Conservation (phyloP, 2,797 vertebrate species). For the Rhinogobio ventralis region DNA sequence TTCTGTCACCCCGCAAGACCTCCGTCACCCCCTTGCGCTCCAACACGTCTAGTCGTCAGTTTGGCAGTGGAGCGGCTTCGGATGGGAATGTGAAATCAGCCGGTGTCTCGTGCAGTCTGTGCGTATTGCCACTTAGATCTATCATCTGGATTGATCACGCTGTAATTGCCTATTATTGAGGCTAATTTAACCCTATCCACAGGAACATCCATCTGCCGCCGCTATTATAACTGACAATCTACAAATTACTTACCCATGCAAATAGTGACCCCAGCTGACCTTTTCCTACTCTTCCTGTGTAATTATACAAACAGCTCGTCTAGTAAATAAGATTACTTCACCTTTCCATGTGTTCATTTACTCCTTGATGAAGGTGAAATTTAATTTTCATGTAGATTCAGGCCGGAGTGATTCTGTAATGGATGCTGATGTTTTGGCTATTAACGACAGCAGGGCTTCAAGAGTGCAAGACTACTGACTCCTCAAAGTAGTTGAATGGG, state of each 20-base stretch:
- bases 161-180: conserved; percentile 96
- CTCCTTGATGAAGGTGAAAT: conserved; percentile 97
- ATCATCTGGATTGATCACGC: conserved; percentile 99
- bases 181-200: conserved; percentile 97
- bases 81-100: conserved; percentile 76
- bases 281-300: conserved; percentile 92
- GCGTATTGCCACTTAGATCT: conserved; percentile 96
- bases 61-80: conserved; percentile 69
- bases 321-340: conserved; percentile 97
- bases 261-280: conserved; percentile 92
- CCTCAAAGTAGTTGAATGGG: conserved; percentile 26
- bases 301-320: conserved; percentile 96
- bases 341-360: conserved; percentile 86
- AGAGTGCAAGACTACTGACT: conserved; percentile 23
- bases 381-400: conserved; percentile 98
- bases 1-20: not conserved
- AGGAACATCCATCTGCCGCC: conserved; percentile 91
- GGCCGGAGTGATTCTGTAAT: conserved; percentile 78
- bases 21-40: conserved; percentile 2
- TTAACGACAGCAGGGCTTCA: conserved; percentile 46
- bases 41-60: conserved; percentile 48
- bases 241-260: conserved; percentile 99
- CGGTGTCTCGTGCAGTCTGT: conserved; percentile 79
- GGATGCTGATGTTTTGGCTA: conserved; percentile 87
- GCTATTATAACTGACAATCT: conserved; percentile 94